Evolutionary conservation across 2,113 vertebrate genomes (phyloP), one percentile per base, ranked within the genome.

Genomic region (Carassius gibelio): DNA sequence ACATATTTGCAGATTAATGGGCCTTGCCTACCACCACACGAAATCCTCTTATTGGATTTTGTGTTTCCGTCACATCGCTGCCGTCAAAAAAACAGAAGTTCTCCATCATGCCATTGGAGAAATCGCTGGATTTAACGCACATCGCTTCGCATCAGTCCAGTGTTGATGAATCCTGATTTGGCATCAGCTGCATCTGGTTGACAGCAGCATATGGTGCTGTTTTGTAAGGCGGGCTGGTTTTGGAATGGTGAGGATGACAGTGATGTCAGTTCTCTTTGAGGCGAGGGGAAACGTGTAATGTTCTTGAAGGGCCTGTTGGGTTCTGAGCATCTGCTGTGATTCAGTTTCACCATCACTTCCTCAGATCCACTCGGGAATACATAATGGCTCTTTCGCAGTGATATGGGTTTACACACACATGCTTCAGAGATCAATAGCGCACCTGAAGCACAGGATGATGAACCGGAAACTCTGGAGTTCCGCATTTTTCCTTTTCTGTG

Each of bases 31-130:
- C 19, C 34, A 81, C 45, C 69, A 14, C 87, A 85, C 84, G 81
- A 69, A 86, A 81, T 10, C 61, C 85, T 91, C 85, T 86, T 87
- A 55, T 71, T 85, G 90, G 90, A 85, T 85, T 86, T 87, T 90
- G 89, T 90, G 82, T 81, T 68, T 84, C 89, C 9, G 19, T 21
- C 69, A 42, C 34, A n/a, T 38, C 19, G 10, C 6, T 11, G 8
- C 34, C 10, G 2, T 9, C 69, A 42, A 87, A 90, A 89, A 89
- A 74, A 91, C 64, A 23, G 30, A 75, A 80, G 79, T 84, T 88
- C 79, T 82, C 90, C 90, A 84, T 78, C 3, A 11, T 38, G 23
- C 55, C 21, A 15, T 68, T 9, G 0, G 26, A 30, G 17, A 72
- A 83, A 38, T 42, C 0, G 5, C 34, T 4, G 50, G 45, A 8